Percentiles rank a stretch among this genome's conserved stretches.
phyloP scores from a whole-genome alignment of 2,888 invertebrate genomes.

The Cheiracanthium punctorium region DNA sequence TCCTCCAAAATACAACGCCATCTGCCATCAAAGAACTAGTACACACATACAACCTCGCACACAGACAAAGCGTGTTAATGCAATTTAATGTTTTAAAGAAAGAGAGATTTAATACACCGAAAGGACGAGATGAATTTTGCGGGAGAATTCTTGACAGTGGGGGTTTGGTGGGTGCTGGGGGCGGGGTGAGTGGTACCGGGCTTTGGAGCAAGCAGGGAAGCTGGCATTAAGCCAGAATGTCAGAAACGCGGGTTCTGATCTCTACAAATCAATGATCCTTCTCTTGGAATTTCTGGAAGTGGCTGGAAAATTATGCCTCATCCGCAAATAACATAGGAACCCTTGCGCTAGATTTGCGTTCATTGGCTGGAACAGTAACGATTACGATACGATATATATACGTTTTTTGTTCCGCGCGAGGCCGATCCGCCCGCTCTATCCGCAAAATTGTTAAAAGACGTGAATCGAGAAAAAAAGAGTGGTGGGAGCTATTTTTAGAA shows the following conservation, averaged over 20 bases:
- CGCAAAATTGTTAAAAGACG: too few species aligned
- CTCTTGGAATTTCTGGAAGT: not conserved
- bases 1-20: too few species aligned
- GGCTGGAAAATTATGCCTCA: not conserved
- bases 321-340: not conserved
- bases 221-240: slow-evolving; percentile 61
- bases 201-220: too few species aligned
- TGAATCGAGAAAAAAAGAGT: not conserved
- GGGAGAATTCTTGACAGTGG: slow-evolving; percentile 40
- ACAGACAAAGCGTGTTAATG: not conserved
- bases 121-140: slow-evolving; percentile 49
- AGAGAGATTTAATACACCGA: slow-evolving; percentile 48
- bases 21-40: too few species aligned
- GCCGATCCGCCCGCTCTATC: too few species aligned
- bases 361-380: not conserved
- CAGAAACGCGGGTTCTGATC: slow-evolving; percentile 34
- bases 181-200: too few species aligned
- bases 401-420: too few species aligned
- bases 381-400: not conserved
- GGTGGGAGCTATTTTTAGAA: slow-evolving; percentile 3
- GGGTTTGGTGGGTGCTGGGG: not conserved
- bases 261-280: slow-evolving; percentile 47
- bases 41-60: not conserved
- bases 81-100: slow-evolving; percentile 4
- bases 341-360: not conserved